Conservation (phyloP, 2,888 invertebrate genomes). For the Dinocampus coccinellae region DNA sequence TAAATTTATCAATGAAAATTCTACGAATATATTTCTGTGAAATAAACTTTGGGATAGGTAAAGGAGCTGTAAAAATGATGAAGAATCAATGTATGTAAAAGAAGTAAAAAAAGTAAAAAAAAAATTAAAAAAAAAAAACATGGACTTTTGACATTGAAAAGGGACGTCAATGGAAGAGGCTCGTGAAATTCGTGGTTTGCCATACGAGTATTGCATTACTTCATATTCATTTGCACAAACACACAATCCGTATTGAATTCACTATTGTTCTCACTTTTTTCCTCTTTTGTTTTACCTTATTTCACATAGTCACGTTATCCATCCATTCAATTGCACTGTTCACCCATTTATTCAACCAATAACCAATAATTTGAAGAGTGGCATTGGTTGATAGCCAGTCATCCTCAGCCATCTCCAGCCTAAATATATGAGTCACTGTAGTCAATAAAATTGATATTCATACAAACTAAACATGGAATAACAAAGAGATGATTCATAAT, state of each 20-base stretch:
- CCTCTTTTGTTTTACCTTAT: conserved; percentile 34
- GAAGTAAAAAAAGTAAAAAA: background rate
- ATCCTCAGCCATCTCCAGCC: background rate
- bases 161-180: conserved; percentile 43
- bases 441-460: no score
- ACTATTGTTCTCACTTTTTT: conserved; percentile 32
- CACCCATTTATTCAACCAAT: background rate
- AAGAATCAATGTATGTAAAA: no score
- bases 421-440: no score
- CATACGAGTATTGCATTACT: conserved; percentile 54
- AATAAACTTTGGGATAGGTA: background rate
- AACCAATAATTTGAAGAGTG: background rate
- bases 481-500: no score
- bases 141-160: conserved; percentile 17
- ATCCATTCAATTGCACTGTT: conserved; percentile 18
- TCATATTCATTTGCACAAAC: conserved; percentile 3
- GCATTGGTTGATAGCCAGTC: background rate
- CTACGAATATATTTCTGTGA: background rate
- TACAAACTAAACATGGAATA: no score
- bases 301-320: conserved; percentile 24
- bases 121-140: background rate
- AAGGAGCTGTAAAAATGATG: no score
- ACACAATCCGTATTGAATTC: background rate
- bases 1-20: no score
- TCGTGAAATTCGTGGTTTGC: conserved; percentile 55